A percentile compares a stretch with the other conserved stretches of the same genome.
phyloP scores from a whole-genome alignment of 1,140 invertebrate species.

The Macrobrachium nipponense region DNA sequence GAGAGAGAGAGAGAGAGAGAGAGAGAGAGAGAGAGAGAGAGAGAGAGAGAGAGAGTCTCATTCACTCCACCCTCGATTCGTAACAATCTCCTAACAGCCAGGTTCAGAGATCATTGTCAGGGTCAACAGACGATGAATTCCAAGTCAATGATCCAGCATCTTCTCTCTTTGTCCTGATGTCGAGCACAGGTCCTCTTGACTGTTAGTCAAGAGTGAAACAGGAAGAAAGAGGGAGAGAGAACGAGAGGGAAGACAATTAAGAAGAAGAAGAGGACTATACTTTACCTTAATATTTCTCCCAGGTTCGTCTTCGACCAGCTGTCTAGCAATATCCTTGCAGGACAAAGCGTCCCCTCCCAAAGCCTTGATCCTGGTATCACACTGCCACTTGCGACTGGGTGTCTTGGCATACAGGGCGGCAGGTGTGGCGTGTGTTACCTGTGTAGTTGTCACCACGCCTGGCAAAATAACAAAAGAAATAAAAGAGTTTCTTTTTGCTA shows the following conservation, averaged over 20 bases:
- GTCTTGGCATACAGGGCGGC: slow-evolving; percentile 85
- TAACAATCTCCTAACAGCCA: slow-evolving; percentile 58
- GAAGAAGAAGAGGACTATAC: too few species aligned
- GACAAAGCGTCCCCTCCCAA: background rate
- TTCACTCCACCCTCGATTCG: slow-evolving; percentile 46
- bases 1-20: slow-evolving; percentile 27
- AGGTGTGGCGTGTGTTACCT: slow-evolving; percentile 93
- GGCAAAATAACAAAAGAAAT: background rate
- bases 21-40: slow-evolving; percentile 32
- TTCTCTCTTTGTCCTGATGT: too few species aligned
- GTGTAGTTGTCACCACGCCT: slow-evolving; percentile 92
- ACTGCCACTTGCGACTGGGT: slow-evolving; percentile 81
- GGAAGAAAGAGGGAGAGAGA: too few species aligned
- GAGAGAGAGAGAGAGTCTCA: background rate
- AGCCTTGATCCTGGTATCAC: slow-evolving; percentile 69
- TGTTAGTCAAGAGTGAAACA: too few species aligned
- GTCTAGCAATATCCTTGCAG: slow-evolving; percentile 65
- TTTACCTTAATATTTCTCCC: slow-evolving; percentile 56
- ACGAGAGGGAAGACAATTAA: too few species aligned
- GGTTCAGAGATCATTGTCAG: too few species aligned
- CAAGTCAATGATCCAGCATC: too few species aligned
- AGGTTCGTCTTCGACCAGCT: slow-evolving; percentile 65
- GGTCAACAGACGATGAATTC: too few species aligned
- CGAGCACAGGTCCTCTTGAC: too few species aligned
- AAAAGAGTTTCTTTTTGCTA: too few species aligned